These are phyloP conservation scores for Mamestra configurata DNA, from an alignment of 1,140 invertebrate genomes.

Conservation along the genomic window DNA sequence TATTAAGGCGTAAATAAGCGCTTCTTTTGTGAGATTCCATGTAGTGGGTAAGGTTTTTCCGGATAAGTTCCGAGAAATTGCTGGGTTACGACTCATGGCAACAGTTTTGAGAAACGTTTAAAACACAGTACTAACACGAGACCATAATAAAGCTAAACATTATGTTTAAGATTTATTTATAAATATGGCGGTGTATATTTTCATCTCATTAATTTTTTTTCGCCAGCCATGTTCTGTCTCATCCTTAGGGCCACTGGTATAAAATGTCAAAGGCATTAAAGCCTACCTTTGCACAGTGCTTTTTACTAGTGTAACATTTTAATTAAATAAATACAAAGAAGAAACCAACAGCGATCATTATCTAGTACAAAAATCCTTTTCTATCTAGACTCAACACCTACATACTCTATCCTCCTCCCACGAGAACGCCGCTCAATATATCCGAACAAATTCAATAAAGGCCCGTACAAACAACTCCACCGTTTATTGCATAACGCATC, in stretches of 20 bases:
- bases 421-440: constrained; percentile 53
- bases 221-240: no score
- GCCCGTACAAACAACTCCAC: constrained; percentile 56
- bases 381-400: not conserved
- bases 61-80: not conserved
- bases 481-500: constrained; percentile 53
- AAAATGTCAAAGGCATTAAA: no score
- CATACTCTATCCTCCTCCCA: not conserved
- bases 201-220: no score
- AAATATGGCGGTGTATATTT: no score
- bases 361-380: not conserved
- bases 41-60: constrained; percentile 27
- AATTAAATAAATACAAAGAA: no score
- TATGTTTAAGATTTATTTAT: no score
- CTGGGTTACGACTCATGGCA: not conserved
- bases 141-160: no score
- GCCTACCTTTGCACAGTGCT: no score
- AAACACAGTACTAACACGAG: not conserved
- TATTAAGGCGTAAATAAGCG: constrained; percentile 68
- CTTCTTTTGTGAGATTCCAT: constrained; percentile 55
- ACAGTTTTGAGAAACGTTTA: not conserved
- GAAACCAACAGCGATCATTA: no score
- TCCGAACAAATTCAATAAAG: constrained; percentile 69
- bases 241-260: no score
- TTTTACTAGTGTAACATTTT: no score